A percentile compares a stretch with the other conserved stretches of the same genome.
These are phyloP conservation scores for Gari tellinella DNA, from an alignment of 2,888 invertebrate species.

Conservation along the genomic window DNA sequence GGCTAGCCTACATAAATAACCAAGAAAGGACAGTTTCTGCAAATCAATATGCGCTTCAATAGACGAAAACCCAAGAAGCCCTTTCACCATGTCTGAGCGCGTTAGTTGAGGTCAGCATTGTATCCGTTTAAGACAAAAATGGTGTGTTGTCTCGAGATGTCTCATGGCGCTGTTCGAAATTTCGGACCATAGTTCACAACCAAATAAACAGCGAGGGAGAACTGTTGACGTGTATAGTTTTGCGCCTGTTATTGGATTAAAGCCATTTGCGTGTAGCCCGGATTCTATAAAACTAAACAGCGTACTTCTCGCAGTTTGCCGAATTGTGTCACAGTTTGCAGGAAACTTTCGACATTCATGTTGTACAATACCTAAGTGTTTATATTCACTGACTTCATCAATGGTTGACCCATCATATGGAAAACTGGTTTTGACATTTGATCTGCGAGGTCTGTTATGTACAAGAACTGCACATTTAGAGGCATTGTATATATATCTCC, in stretches of 20 bases:
- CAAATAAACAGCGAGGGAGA: constrained; percentile 2
- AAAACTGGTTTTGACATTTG: too few species aligned
- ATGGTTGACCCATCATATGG: too few species aligned
- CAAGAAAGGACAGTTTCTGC: constrained; percentile 14
- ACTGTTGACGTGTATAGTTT: constrained; percentile 9
- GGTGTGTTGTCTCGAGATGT: constrained; percentile 6
- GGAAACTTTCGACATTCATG: not conserved
- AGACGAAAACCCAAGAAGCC: constrained; percentile 9
- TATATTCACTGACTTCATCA: constrained; percentile 2
- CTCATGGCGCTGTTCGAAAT: not conserved
- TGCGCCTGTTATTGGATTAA: constrained; percentile 1
- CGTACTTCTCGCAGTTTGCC: constrained; percentile 3
- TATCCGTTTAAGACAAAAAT: constrained; percentile 10
- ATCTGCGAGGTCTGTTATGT: too few species aligned
- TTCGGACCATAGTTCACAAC: constrained; percentile 9
- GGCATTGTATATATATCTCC: constrained; percentile 20
- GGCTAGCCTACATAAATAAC: not conserved
- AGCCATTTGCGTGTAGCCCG: not conserved
- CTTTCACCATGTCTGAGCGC: constrained; percentile 10
- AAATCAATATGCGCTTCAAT: constrained; percentile 9
- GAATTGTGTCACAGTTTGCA: not conserved
- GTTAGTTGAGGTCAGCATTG: constrained; percentile 4
- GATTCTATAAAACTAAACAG: not conserved
- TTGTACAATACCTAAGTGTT: constrained; percentile 5
- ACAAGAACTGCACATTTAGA: constrained; percentile 17